Base-by-base conservation (phyloP, 1,140 invertebrate genomes). In the Chironomus tepperi region DNA sequence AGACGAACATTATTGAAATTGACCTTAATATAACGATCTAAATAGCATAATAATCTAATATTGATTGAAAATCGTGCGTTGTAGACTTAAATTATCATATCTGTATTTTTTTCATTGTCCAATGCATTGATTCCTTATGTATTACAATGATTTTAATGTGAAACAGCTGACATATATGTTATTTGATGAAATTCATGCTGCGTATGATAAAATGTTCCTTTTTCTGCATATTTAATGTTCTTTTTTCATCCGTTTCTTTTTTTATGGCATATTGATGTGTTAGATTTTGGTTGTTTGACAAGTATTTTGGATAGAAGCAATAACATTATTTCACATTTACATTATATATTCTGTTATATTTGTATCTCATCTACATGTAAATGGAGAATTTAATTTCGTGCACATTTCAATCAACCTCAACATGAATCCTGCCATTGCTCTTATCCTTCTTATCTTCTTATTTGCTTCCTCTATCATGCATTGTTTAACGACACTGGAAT, bases 381-480 rank as follows among this genome's bases (percentile, higher is more conserved):
- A 34, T 74, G 12, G 76, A 74, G n/a, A 73, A 73, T 73, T 73
- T 34, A 73, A 73, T 73, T 73, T 34, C 42, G 42, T 73, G 12
- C 72, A 34, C 42, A 73, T 42, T 34, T 73, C 72, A 73, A 24
- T 21, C 72, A 73, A 24, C 10, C 21, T 57, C 16, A 19, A 73
- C 12, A 6, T 74, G 42, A 18, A 19, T 70, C 73, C 65, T 76
- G 76, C 42, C 79, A 76, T 78, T 83, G 76, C 42, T 81, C 82
- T 9, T 83, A 77, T 83, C 86, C 81, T 81, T 83, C 76, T n/a
- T 87, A 84, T 84, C 90, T 34, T 34, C 24, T 34, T 5, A 34
- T 34, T 34, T 34, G 24, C 5, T 5, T 34, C 1, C 5, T 1
- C 24, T 34, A 34, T 5, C 24, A 2, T 5, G 5, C 24, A 34